Percentiles rank a stretch among this genome's conserved stretches.
Evolutionary conservation across 2,797 vertebrate genomes (phyloP).

Genomic region (Fistularia commersonii): DNA sequence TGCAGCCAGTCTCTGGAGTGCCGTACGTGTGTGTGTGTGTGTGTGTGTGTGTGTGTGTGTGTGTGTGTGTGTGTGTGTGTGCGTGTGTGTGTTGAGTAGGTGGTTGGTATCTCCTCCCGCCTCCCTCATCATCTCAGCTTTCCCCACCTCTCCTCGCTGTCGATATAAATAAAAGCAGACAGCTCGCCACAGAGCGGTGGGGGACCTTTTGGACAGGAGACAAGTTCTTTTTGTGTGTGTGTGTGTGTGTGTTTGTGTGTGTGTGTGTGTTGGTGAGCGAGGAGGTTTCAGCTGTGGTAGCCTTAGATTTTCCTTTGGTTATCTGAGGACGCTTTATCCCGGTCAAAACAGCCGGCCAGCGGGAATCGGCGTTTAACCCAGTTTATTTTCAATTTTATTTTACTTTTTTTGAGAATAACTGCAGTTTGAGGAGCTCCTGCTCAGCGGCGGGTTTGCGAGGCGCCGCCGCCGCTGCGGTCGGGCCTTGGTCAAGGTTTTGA

Average conservation of each 20-base stretch:
- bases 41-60: no score
- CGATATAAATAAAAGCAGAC: constrained; percentile 73
- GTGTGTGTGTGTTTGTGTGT: no score
- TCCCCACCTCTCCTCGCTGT: constrained; percentile 54
- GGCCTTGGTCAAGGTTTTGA: neutral
- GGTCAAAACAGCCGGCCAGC: neutral
- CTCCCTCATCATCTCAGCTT: constrained; percentile 59
- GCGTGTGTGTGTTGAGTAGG: constrained; percentile 45
- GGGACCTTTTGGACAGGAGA: constrained; percentile 32
- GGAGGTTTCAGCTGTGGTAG: no score
- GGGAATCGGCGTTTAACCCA: neutral
- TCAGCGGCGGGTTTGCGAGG: no score
- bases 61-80: no score
- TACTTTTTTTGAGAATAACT: no score
- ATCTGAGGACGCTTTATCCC: constrained; percentile 14
- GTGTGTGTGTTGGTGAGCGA: no score
- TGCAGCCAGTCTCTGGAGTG: constrained; percentile 63
- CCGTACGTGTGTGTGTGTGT: no score
- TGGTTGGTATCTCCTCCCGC: constrained; percentile 33
- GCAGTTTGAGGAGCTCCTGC: no score
- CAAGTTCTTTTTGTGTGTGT: no score
- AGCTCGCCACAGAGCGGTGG: constrained; percentile 47
- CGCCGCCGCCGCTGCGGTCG: no score
- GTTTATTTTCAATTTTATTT: neutral
- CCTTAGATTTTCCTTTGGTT: constrained; percentile 7